A percentile compares a stretch with the other conserved stretches of the same genome.
These are phyloP conservation scores for Orbicella faveolata DNA, from an alignment of 64 coral and sea anemone genomes.

Conservation along the genomic window DNA sequence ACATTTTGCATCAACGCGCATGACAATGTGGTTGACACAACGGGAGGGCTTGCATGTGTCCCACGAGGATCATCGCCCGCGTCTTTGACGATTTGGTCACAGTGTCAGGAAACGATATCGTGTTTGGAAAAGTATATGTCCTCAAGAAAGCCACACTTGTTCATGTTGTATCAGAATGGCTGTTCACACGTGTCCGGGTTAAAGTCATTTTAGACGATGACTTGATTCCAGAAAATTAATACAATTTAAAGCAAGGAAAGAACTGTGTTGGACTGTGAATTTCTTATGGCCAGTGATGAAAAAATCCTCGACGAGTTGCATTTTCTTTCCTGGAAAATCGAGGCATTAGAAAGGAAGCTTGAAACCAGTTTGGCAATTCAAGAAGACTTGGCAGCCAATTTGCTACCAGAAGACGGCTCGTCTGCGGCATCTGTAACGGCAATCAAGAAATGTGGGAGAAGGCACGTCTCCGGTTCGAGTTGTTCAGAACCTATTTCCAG, in stretches of 20 bases:
- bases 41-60: not conserved
- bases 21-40: constrained; percentile 22
- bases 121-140: too few species aligned
- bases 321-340: constrained; percentile 66
- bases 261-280: not conserved
- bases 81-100: not conserved
- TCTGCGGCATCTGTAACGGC: not conserved
- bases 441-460: constrained; percentile 25
- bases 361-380: constrained; percentile 37
- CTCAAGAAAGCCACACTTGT: not conserved
- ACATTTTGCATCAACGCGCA: not conserved
- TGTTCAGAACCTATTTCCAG: constrained; percentile 9
- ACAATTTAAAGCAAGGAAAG: not conserved
- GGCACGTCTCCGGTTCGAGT: constrained; percentile 19
- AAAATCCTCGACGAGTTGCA: constrained; percentile 48
- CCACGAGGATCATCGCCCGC: constrained; percentile 27
- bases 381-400: constrained; percentile 38
- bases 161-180: not conserved
- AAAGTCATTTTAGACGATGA: not conserved
- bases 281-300: constrained; percentile 17
- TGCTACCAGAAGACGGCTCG: constrained; percentile 27
- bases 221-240: not conserved
- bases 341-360: constrained; percentile 70
- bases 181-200: not conserved
- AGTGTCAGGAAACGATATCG: not conserved